Percentiles rank a stretch among this genome's conserved stretches.
Evolutionary conservation across 2,888 invertebrate species (phyloP).

Genomic region (Gibbula magus): DNA sequence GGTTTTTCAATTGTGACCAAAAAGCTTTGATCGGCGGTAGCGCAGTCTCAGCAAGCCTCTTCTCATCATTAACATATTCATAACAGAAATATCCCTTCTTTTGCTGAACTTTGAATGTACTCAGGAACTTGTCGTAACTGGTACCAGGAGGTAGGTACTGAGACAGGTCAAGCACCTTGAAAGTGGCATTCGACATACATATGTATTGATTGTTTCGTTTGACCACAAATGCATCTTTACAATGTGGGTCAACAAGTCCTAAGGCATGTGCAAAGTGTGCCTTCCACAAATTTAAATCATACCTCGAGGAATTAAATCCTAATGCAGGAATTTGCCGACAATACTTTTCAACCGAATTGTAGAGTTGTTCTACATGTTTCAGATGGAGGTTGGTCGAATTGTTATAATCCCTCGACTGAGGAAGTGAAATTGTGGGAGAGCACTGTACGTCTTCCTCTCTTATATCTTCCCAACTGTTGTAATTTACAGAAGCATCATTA

Average conservation of each 20-base stretch:
- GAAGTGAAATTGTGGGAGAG: too few relatives aligned
- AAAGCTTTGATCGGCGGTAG: background rate
- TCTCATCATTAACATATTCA: background rate
- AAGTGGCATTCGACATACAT: background rate
- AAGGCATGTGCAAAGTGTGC: too few relatives aligned
- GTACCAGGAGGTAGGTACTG: conserved; percentile 7
- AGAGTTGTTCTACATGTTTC: background rate
- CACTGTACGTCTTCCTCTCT: background rate
- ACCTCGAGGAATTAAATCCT: too few relatives aligned
- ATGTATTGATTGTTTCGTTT: conserved; percentile 5
- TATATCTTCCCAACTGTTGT: background rate
- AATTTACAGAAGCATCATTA: background rate
- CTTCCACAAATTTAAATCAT: too few relatives aligned
- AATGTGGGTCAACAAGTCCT: too few relatives aligned
- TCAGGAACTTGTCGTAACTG: background rate
- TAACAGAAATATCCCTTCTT: background rate
- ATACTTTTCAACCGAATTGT: background rate
- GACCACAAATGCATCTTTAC: background rate
- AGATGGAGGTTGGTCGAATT: background rate
- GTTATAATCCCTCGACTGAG: too few relatives aligned
- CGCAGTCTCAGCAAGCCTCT: background rate
- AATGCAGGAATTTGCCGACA: too few relatives aligned
- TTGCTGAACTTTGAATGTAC: background rate
- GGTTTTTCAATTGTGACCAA: background rate
- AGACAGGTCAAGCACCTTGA: background rate